phyloP scores from a whole-genome alignment of 2,888 invertebrate genomes.

The Phoenoteleia sp. region DNA sequence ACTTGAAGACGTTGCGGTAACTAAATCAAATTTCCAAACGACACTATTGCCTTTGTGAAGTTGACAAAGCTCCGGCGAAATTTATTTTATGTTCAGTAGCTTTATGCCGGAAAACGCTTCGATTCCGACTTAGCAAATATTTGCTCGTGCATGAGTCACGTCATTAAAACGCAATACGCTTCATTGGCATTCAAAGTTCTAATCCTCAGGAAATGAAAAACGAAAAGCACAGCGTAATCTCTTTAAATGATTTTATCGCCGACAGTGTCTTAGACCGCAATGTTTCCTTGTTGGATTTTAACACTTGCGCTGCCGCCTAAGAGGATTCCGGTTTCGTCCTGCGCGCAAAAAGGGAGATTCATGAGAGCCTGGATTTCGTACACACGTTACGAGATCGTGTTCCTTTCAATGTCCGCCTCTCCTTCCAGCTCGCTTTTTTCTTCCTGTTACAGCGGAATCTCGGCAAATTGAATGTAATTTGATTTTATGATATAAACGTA shows the following conservation, averaged over 20 bases:
- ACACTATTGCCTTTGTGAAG: slow-evolving; percentile 30
- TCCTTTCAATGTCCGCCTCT: slow-evolving; percentile 49
- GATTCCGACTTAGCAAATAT: slow-evolving; percentile 17
- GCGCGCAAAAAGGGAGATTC: slow-evolving; percentile 58
- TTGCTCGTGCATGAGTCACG: slow-evolving; percentile 26
- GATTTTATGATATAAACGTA: slow-evolving; percentile 60
- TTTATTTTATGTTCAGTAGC: neutral
- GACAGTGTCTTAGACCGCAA: slow-evolving; percentile 32
- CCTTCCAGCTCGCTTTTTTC: slow-evolving; percentile 3
- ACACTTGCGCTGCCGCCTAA: slow-evolving; percentile 57
- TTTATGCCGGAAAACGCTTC: no score
- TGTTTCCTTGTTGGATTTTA: slow-evolving; percentile 57
- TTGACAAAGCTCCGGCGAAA: slow-evolving; percentile 4
- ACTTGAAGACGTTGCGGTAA: slow-evolving; percentile 47
- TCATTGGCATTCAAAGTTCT: slow-evolving; percentile 61
- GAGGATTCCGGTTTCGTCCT: slow-evolving; percentile 69
- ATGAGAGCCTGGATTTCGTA: slow-evolving; percentile 44
- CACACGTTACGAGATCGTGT: slow-evolving; percentile 57
- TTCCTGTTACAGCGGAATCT: slow-evolving; percentile 44
- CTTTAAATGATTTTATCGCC: slow-evolving; percentile 42
- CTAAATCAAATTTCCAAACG: slow-evolving; percentile 42
- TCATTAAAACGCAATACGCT: slow-evolving; percentile 49
- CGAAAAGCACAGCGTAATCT: slow-evolving; percentile 30
- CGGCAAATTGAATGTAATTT: slow-evolving; percentile 69
- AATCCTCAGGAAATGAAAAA: slow-evolving; percentile 31